Percentiles rank a stretch among this genome's conserved stretches.
Conservation (phyloP, 2,113 vertebrate species). For the Sebastes fasciatus region DNA sequence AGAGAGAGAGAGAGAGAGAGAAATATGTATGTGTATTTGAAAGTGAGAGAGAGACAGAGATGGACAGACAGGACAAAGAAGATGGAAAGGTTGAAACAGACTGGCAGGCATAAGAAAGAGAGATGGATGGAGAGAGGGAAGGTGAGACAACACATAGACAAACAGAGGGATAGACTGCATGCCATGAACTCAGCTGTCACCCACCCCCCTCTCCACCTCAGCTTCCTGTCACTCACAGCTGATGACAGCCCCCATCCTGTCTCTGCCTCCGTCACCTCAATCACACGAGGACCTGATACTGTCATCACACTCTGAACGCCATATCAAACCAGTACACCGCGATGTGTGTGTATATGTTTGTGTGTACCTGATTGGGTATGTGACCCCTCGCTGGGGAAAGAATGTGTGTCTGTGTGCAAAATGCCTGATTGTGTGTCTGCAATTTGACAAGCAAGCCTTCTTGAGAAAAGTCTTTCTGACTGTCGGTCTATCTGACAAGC, state of each 20-base stretch:
- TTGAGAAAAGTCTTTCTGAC: slow-evolving; percentile 58
- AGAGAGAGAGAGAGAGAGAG: slow-evolving; percentile 10
- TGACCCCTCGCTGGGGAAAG: slow-evolving; percentile 64
- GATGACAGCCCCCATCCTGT: slow-evolving; percentile 77
- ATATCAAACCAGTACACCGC: slow-evolving; percentile 65
- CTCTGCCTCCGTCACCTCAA: slow-evolving; percentile 77
- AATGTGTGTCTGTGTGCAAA: slow-evolving; percentile 41
- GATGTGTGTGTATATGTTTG: slow-evolving; percentile 50
- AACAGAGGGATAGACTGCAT: slow-evolving; percentile 56
- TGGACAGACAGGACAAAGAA: slow-evolving; percentile 52
- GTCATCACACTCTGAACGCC: slow-evolving; percentile 73
- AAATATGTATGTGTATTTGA: slow-evolving; percentile 25
- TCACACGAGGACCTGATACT: slow-evolving; percentile 76
- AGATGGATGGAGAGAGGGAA: slow-evolving; percentile 27
- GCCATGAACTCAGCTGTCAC: slow-evolving; percentile 68
- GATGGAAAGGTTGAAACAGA: slow-evolving; percentile 57
- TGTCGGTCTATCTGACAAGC: slow-evolving; percentile 68
- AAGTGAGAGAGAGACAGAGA: slow-evolving; percentile 32
- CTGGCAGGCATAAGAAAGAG: slow-evolving; percentile 52
- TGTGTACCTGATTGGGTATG: slow-evolving; percentile 69
- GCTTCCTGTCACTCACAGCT: slow-evolving; percentile 74
- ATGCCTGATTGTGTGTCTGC: slow-evolving; percentile 53
- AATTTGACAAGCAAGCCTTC: slow-evolving; percentile 64
- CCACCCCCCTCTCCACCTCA: slow-evolving; percentile 14
- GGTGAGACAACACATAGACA: slow-evolving; percentile 56